Evolutionary conservation across 1,140 invertebrate species (phyloP), one percentile per base, ranked within the genome.

Genomic region (Diabrotica virgifera): DNA sequence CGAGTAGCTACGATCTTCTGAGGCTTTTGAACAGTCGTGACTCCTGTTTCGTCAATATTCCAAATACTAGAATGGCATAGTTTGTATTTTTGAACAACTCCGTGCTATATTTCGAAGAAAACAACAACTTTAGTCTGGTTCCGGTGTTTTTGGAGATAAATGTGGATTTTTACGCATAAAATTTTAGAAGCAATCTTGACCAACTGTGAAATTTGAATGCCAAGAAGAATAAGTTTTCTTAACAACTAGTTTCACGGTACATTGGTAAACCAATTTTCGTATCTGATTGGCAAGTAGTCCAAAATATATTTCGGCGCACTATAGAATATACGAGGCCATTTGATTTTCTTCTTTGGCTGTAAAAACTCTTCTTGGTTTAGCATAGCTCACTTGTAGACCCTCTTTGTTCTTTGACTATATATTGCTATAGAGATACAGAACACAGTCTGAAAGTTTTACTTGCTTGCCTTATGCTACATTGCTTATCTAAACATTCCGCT

Each of bases 1-100:
- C 61, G 73, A 11, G 40, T 50, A 7, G 66, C 70, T 52, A 79
- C 58, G 12, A 78, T 69, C 54, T 77, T 72, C 8, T 67, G 65
- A 10, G 65, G 65, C n/a, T 72, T 71, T 36, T 72, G 63, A 5
- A 70, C 70, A 1, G 70, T n/a, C n/a, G n/a, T n/a, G n/a, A n/a
- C n/a, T n/a, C n/a, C n/a, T n/a, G n/a, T n/a, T n/a, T n/a, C n/a
- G 10, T 63, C 67, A 52, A 58, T 64, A 35, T 64, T 63, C 63
- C 53, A 58, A 58, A 64, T 64, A 46, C 38, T 11, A 46, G 56
- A 63, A 40, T n/a, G n/a, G 60, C 55, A 14, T n/a, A n/a, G n/a
- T n/a, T n/a, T n/a, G n/a, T n/a, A n/a, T n/a, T n/a, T n/a, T 55
- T 62, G 10, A 54, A n/a, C 24, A n/a, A n/a, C n/a, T n/a, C n/a